Conservation (phyloP, 1,140 invertebrate genomes). For the Cydia strobilella region DNA sequence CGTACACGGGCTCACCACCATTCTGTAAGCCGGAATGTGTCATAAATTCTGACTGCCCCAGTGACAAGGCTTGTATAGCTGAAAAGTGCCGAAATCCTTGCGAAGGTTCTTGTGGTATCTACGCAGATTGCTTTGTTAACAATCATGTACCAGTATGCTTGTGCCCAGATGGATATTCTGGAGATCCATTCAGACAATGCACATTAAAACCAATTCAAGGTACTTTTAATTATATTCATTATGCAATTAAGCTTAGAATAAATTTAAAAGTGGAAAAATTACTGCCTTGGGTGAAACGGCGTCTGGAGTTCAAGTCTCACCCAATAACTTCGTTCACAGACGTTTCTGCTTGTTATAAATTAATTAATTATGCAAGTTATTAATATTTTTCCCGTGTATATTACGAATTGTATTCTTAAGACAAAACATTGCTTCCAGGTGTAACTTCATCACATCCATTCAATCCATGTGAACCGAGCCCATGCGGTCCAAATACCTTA, state of each 20-base stretch:
- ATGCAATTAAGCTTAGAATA: too few relatives aligned
- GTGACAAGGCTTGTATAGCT: conserved; percentile 87
- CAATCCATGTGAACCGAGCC: conserved; percentile 81
- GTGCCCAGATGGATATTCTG: conserved; percentile 85
- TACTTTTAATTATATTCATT: conserved; percentile 34
- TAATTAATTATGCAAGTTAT: conserved; percentile 16
- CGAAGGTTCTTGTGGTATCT: conserved; percentile 89
- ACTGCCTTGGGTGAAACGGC: too few relatives aligned
- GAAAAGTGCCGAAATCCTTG: conserved; percentile 91
- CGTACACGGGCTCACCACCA: conserved; percentile 86
- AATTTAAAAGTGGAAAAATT: too few relatives aligned
- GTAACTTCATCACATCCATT: conserved; percentile 33
- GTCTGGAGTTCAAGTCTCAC: too few relatives aligned
- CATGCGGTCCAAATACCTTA: conserved; percentile 82
- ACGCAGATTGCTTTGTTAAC: conserved; percentile 88
- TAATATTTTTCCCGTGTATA: conserved; percentile 28
- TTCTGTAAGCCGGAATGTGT: conserved; percentile 80
- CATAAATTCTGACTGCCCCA: conserved; percentile 87
- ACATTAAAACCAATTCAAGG: conserved; percentile 57
- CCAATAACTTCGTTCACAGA: too few relatives aligned
- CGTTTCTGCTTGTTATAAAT: too few relatives aligned
- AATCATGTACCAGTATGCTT: conserved; percentile 89
- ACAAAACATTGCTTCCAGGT: conserved; percentile 39
- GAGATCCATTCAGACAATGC: conserved; percentile 87
- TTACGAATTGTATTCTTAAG: background rate